Conservation (phyloP, 2,113 vertebrate species). For the Oreochromis aureus region DNA sequence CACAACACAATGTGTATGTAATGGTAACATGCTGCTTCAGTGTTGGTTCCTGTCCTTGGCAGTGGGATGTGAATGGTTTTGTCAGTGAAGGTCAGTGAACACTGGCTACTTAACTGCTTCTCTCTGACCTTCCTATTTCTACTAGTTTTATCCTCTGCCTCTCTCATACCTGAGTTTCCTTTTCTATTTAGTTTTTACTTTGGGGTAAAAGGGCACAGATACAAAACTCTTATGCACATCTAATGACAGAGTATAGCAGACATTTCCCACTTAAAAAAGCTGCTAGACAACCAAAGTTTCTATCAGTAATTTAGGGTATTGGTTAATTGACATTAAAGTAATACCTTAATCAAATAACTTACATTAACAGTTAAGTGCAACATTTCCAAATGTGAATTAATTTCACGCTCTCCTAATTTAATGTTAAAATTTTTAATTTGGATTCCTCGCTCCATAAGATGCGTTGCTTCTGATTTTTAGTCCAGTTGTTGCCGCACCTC, state of each 20-base stretch:
- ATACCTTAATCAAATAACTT: not conserved
- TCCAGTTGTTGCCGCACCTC: not conserved
- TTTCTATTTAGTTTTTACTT: not conserved
- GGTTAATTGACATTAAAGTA: not conserved
- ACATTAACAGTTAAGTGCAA: not conserved
- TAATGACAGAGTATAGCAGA: not conserved
- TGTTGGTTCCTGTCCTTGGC: conserved; percentile 18
- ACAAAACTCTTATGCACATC: not conserved
- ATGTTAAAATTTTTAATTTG: not conserved
- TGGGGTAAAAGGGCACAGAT: not conserved
- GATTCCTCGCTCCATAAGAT: not conserved
- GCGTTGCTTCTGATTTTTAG: not conserved
- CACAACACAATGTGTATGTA: conserved; percentile 5
- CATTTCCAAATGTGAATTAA: not conserved
- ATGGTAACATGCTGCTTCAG: not conserved
- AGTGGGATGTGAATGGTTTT: not conserved
- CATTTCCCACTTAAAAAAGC: not conserved
- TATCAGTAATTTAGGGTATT: not conserved
- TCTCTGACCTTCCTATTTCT: not conserved
- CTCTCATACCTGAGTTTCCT: not conserved
- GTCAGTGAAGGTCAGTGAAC: conserved; percentile 30
- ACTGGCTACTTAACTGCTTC: not conserved
- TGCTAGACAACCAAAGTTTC: not conserved
- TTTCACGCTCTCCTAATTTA: not conserved
- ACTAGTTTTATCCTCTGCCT: not conserved